Percentiles rank a stretch among this genome's conserved stretches.
These are phyloP conservation scores for Cyrtodaria siliqua DNA, from an alignment of 2,888 invertebrate species.

Conservation along the genomic window DNA sequence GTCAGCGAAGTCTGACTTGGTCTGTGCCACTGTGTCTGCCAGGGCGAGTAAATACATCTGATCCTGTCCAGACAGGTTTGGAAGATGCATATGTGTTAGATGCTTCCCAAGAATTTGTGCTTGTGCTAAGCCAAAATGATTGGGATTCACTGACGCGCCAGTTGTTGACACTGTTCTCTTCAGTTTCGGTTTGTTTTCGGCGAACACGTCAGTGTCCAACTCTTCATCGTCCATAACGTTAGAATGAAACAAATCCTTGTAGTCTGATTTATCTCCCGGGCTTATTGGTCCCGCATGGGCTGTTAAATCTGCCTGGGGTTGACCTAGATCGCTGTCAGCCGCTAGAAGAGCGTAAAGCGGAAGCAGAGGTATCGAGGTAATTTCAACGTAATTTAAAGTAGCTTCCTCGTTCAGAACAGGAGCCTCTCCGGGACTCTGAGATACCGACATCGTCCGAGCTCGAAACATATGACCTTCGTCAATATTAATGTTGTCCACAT, in stretches of 20 bases:
- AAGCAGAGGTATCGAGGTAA: constrained; percentile 98
- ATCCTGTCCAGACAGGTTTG: constrained; percentile 96
- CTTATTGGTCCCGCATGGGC: constrained; percentile 36
- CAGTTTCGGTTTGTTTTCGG: constrained; percentile 89
- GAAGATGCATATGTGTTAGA: constrained; percentile 92
- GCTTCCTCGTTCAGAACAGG: constrained; percentile 73
- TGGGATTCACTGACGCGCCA: constrained; percentile 61
- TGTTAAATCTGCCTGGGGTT: constrained; percentile 63
- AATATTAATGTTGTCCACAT: constrained; percentile 65
- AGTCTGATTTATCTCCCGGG: constrained; percentile 88
- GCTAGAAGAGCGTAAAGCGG: constrained; percentile 98
- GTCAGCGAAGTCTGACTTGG: constrained; percentile 86
- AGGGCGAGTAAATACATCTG: constrained; percentile 99
- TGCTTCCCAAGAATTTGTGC: constrained; percentile 86
- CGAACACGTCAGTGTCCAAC: constrained; percentile 73
- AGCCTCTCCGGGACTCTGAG: constrained; percentile 63
- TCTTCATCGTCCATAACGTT: constrained; percentile 70
- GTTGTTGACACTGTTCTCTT: constrained; percentile 85
- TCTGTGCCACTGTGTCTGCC: constrained; percentile 95
- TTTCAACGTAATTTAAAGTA: constrained; percentile 90
- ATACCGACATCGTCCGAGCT: constrained; percentile 66
- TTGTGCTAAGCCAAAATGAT: constrained; percentile 79
- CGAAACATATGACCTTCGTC: constrained; percentile 67
- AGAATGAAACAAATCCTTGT: constrained; percentile 93
- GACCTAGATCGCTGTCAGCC: constrained; percentile 90